Evolutionary conservation across 2,888 invertebrate genomes (phyloP).

Genomic region (Metopia argyrocephala): DNA sequence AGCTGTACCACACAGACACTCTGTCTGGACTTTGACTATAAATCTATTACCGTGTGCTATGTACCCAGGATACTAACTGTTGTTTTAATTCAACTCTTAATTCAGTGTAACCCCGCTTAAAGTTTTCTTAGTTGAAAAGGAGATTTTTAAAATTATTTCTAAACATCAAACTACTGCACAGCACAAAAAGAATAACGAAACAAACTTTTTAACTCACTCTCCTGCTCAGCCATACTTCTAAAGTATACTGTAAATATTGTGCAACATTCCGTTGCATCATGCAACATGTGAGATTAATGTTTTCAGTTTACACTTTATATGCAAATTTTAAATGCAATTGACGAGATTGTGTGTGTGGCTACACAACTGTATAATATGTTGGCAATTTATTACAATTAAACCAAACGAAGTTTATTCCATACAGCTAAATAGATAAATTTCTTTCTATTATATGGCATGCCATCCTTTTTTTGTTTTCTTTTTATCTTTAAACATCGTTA

Average conservation of each 20-base stretch:
- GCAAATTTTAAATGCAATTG: constrained; percentile 62
- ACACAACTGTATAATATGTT: constrained; percentile 45
- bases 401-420: constrained; percentile 51
- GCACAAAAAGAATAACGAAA: constrained; percentile 16
- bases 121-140: constrained; percentile 40
- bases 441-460: background rate
- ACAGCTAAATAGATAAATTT: constrained; percentile 26
- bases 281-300: constrained; percentile 74
- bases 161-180: constrained; percentile 73
- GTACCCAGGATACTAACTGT: constrained; percentile 62
- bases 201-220: background rate
- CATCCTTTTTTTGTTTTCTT: background rate
- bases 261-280: constrained; percentile 26
- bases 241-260: constrained; percentile 43
- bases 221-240: background rate
- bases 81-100: constrained; percentile 64
- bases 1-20: constrained; percentile 74
- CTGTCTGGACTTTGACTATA: constrained; percentile 76
- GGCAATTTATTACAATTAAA: constrained; percentile 63
- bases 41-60: constrained; percentile 70
- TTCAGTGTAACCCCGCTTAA: constrained; percentile 53
- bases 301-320: constrained; percentile 65
- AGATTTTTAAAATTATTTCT: constrained; percentile 69
- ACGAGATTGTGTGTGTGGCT: constrained; percentile 58
- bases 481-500: constrained; percentile 8